Evolutionary conservation across 2,797 vertebrate species (phyloP), one percentile per base, ranked within the genome.

Genomic region (Hemibagrus guttatus): DNA sequence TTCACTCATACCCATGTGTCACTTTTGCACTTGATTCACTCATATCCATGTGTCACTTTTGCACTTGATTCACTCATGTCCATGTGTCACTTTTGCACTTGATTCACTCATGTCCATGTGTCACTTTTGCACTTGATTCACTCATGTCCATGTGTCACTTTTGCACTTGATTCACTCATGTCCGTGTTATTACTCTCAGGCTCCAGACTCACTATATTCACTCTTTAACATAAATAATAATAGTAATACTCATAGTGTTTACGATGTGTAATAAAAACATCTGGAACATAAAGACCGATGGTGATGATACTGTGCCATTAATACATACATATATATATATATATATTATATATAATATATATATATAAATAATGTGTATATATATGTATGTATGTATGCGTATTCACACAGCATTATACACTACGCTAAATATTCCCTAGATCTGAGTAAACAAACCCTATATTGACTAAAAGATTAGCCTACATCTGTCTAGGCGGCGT

Each of bases 401-500:
- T n/a, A 69, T 68, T 39, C 74, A 52, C 31, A 63, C 7, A 8
- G 66, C 72, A 80, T 42, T 46, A 75, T 23, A 58, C 52, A 39
- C 14, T 14, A 42, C 9, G 31, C 84, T 64, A 88, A 82, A 84
- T 49, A 75, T 80, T 75, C 63, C 58, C 83, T 31, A 49, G 23
- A 31, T 87, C 66, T 58, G 68, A 74, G 75, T 80, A 80, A 84
- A 81, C 68, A 85, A 76, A 63, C 39, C 31, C 58, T 84, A 72
- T 79, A 78, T 85, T 86, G 87, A 87, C 87, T 85, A 42, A 86
- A 81, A 89, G 87, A 86, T 89, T 84, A 89, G 80, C 64, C 84
- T 88, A 85, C 85, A 89, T 89, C 88, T 89, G 86, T 80, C 76
- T 64, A 31, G 83, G 58, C 26, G 78, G 58, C 76, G 63, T 84